phyloP scores from a whole-genome alignment of 2,888 invertebrate genomes.

The Drosophila meridionalis region DNA sequence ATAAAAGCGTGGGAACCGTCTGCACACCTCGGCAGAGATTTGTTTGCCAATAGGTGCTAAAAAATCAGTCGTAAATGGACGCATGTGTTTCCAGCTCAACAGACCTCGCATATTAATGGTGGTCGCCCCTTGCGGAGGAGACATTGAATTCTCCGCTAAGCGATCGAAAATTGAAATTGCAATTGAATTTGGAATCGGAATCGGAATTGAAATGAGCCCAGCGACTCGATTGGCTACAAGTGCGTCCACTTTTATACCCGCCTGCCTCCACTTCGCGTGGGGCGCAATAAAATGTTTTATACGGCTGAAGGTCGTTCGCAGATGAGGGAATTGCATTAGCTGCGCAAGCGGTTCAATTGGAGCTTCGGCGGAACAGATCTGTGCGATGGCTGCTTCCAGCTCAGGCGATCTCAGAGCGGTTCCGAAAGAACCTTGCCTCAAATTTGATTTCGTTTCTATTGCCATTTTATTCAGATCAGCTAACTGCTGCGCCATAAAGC shows the following conservation, averaged over 20 bases:
- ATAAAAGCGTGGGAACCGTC: constrained; percentile 43
- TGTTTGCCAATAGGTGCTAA: constrained; percentile 33
- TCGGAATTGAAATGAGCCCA: constrained; percentile 16
- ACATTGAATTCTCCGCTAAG: constrained; percentile 35
- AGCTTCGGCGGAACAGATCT: neutral
- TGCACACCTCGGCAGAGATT: constrained; percentile 17
- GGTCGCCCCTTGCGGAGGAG: constrained; percentile 25
- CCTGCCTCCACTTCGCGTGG: constrained; percentile 27
- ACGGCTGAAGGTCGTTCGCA: constrained; percentile 54
- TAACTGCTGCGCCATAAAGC: constrained; percentile 25
- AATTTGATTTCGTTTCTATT: constrained; percentile 18
- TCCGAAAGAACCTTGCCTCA: neutral
- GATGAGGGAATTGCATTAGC: constrained; percentile 27
- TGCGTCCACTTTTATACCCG: constrained; percentile 59
- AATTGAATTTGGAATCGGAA: constrained; percentile 24
- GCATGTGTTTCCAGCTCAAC: constrained; percentile 48
- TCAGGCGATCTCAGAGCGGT: neutral
- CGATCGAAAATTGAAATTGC: constrained; percentile 9
- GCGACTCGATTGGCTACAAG: constrained; percentile 50
- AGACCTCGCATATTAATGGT: constrained; percentile 50
- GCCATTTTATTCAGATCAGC: constrained; percentile 8
- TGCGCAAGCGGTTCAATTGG: neutral
- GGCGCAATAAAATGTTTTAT: constrained; percentile 58
- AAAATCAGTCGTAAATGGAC: constrained; percentile 40
- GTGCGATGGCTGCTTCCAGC: neutral